These are phyloP conservation scores for Cynopterus sphinx DNA, from an alignment of 2,797 vertebrate species.

Conservation along the genomic window DNA sequence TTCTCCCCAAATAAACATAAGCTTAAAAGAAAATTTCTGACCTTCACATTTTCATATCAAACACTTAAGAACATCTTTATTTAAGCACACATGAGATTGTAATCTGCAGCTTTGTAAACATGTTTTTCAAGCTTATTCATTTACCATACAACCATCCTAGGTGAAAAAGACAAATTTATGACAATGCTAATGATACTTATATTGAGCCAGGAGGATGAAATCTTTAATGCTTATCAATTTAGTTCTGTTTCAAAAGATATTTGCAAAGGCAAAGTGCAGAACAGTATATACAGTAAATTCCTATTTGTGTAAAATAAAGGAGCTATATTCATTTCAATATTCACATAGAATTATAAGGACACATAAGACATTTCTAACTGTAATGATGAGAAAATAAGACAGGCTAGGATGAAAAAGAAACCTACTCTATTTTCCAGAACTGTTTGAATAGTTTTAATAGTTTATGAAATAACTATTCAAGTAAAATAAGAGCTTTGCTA, in stretches of 20 bases:
- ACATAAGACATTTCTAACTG: not conserved
- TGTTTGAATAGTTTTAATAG: not conserved
- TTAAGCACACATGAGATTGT: not conserved
- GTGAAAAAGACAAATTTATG: not conserved
- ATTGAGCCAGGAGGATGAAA: not conserved
- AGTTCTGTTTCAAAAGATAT: slow-evolving; percentile 12
- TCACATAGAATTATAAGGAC: not conserved
- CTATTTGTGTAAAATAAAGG: slow-evolving; percentile 10
- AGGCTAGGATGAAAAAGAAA: not conserved
- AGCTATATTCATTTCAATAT: not conserved
- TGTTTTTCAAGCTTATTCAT: not conserved
- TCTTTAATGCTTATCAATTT: slow-evolving; percentile 16
- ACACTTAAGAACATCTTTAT: not conserved
- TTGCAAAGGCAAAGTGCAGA: slow-evolving; percentile 32
- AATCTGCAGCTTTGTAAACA: slow-evolving; percentile 20
- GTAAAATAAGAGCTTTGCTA: not conserved
- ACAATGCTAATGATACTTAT: not conserved
- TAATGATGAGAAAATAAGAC: slow-evolving; percentile 35
- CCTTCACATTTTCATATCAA: not conserved
- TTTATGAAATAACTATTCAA: slow-evolving; percentile 30
- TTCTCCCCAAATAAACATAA: not conserved
- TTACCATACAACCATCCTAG: not conserved
- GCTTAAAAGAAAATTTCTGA: not conserved
- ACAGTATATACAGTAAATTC: not conserved
- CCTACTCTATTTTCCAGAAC: slow-evolving; percentile 15